Percentiles rank a stretch among this genome's conserved stretches.
Conservation (phyloP, 2,113 vertebrate species). For the Argyrosomus japonicus region DNA sequence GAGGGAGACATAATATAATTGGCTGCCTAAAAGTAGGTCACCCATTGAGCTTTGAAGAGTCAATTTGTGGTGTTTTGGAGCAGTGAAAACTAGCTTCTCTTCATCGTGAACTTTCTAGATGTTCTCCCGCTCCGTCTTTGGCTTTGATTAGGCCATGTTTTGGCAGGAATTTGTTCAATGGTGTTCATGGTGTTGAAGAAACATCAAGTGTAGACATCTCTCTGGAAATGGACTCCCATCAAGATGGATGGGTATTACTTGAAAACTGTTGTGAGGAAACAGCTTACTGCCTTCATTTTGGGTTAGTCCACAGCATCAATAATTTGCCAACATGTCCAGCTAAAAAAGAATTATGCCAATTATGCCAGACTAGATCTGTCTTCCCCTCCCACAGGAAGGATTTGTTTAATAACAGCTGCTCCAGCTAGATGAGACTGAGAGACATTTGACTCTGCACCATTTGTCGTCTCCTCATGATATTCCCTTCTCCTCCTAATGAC, state of each 20-base stretch:
- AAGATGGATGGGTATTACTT: constrained; percentile 9
- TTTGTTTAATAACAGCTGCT: constrained; percentile 51
- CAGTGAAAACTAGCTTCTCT: constrained; percentile 47
- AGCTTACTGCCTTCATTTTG: constrained; percentile 7
- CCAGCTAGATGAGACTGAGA: constrained; percentile 38
- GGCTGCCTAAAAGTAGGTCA: constrained; percentile 73
- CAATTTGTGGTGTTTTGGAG: constrained; percentile 68
- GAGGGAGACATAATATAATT: constrained; percentile 68
- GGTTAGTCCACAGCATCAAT: constrained; percentile 12
- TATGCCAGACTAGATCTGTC: constrained; percentile 45
- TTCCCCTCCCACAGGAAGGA: constrained; percentile 42
- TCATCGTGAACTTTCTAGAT: constrained; percentile 51
- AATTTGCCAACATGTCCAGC: constrained; percentile 36
- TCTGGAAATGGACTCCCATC: constrained; percentile 40
- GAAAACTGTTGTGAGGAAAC: constrained; percentile 33
- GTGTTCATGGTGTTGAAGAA: constrained; percentile 15
- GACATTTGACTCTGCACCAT: constrained; percentile 33
- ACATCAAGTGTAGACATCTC: constrained; percentile 25
- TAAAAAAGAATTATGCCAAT: constrained; percentile 35
- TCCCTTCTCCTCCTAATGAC: constrained; percentile 23
- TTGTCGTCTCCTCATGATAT: constrained; percentile 23
- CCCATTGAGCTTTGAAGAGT: constrained; percentile 72
- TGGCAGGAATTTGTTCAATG: constrained; percentile 29
- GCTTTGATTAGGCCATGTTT: constrained; percentile 61
- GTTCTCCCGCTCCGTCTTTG: constrained; percentile 27